Percentiles rank a stretch among this genome's conserved stretches.
phyloP scores from a whole-genome alignment of 2,888 invertebrate species.

The Mythimna lalbum region DNA sequence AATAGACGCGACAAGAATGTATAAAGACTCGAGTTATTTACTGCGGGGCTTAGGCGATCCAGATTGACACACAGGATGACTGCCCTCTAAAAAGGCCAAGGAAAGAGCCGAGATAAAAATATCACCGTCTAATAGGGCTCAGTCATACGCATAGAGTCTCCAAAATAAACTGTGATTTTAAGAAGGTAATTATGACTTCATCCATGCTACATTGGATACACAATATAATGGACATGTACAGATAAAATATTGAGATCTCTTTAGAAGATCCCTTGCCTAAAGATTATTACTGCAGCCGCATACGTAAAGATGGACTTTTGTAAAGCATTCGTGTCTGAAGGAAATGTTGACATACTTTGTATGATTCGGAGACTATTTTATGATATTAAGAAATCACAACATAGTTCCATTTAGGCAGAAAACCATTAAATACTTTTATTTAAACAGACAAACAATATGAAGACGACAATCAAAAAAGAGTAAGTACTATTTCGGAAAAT shows the following conservation, averaged over 20 bases:
- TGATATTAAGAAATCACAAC: neutral
- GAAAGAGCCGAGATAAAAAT: conserved; percentile 52
- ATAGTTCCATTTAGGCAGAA: neutral
- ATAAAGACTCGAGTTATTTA: conserved; percentile 23
- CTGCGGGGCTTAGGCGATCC: conserved; percentile 21
- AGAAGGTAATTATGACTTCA: conserved; percentile 8
- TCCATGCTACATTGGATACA: neutral
- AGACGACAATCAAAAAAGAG: neutral
- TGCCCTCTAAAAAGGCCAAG: conserved; percentile 60
- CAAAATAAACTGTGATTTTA: conserved; percentile 43
- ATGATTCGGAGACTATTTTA: neutral
- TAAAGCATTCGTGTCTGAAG: conserved; percentile 1
- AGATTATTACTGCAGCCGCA: neutral
- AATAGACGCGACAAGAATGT: conserved; percentile 15
- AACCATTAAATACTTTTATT: neutral
- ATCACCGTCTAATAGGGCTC: conserved; percentile 37
- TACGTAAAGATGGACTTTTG: neutral
- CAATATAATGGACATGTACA: too few relatives aligned
- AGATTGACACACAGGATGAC: conserved; percentile 38
- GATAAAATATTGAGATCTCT: neutral
- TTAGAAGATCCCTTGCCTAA: neutral
- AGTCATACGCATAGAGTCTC: conserved; percentile 16
- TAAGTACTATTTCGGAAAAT: neutral
- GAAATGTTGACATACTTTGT: neutral
- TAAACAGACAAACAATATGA: neutral